Conservation (phyloP, 2,113 vertebrate species). For the Dromas ardeola region DNA sequence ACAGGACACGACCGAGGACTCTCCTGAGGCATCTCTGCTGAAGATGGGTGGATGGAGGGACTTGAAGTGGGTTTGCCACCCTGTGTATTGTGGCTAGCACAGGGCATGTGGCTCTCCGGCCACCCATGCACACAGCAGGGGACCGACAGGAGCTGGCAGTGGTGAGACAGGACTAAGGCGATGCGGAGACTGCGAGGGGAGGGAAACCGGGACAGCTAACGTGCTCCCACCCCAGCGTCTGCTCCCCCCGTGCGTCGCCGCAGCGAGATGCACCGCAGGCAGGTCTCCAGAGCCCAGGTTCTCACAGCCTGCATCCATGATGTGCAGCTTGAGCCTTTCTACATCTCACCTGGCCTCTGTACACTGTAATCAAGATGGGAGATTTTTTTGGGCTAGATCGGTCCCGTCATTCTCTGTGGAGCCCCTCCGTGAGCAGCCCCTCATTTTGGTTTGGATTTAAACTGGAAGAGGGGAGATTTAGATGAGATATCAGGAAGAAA, state of each 20-base stretch:
- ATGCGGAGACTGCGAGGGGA: fast-evolving
- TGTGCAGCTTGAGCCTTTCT: background rate
- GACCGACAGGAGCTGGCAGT: fast-evolving
- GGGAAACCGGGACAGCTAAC: background rate
- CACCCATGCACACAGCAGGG: fast-evolving
- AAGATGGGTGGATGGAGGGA: fast-evolving
- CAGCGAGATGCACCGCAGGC: background rate
- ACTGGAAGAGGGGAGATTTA: too few relatives aligned
- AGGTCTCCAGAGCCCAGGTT: background rate
- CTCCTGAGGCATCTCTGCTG: background rate
- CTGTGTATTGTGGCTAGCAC: background rate
- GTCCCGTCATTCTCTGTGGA: background rate
- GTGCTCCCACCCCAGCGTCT: background rate
- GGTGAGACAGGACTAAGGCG: background rate
- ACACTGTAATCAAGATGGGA: background rate
- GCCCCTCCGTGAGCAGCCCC: background rate
- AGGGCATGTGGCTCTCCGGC: background rate
- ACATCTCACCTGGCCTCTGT: background rate
- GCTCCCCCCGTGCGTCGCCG: background rate
- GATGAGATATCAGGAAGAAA: too few relatives aligned
- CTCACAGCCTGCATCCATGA: too few relatives aligned
- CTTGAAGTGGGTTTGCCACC: background rate
- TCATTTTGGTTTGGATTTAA: background rate
- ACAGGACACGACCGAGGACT: background rate
- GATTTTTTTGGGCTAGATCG: background rate